Percentiles rank a stretch among this genome's conserved stretches.
phyloP scores from a whole-genome alignment of 1,140 invertebrate genomes.

The Drosophila kepulauana region DNA sequence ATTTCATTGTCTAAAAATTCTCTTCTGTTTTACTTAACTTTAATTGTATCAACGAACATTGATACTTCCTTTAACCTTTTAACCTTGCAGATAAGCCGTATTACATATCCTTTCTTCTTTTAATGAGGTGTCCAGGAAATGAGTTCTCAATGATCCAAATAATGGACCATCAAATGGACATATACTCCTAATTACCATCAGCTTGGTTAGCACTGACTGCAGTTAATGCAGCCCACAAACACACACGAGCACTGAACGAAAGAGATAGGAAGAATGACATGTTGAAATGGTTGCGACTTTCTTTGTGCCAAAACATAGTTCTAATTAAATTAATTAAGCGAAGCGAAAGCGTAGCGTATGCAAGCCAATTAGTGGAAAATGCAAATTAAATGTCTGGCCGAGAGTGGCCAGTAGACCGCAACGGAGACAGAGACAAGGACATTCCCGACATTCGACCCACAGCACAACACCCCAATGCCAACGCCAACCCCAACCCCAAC shows the following conservation, averaged over 20 bases:
- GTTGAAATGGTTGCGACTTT: constrained; percentile 53
- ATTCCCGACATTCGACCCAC: not conserved
- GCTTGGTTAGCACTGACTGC: constrained; percentile 2
- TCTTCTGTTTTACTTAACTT: not conserved
- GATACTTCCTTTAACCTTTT: not conserved
- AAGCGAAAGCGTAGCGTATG: constrained; percentile 69
- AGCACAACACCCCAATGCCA: not conserved
- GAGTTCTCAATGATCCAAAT: constrained; percentile 24
- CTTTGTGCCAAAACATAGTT: constrained; percentile 76
- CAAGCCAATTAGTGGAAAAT: constrained; percentile 80
- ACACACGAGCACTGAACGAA: not conserved
- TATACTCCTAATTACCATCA: constrained; percentile 20
- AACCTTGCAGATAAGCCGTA: too few species aligned
- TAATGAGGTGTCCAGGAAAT: constrained; percentile 11
- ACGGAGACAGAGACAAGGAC: constrained; percentile 12
- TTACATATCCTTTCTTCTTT: not conserved
- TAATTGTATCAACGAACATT: not conserved
- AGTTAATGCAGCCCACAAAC: not conserved
- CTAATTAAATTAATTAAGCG: constrained; percentile 82
- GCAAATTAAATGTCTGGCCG: constrained; percentile 78
- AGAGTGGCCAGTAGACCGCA: constrained; percentile 35
- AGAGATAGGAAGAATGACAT: constrained; percentile 41
- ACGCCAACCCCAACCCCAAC: too few species aligned
- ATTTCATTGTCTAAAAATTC: too few species aligned
- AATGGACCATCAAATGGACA: constrained; percentile 43